A percentile compares a stretch with the other conserved stretches of the same genome.
Evolutionary conservation across 1,140 invertebrate genomes (phyloP).

Genomic region (Drosophila nigrodunni): DNA sequence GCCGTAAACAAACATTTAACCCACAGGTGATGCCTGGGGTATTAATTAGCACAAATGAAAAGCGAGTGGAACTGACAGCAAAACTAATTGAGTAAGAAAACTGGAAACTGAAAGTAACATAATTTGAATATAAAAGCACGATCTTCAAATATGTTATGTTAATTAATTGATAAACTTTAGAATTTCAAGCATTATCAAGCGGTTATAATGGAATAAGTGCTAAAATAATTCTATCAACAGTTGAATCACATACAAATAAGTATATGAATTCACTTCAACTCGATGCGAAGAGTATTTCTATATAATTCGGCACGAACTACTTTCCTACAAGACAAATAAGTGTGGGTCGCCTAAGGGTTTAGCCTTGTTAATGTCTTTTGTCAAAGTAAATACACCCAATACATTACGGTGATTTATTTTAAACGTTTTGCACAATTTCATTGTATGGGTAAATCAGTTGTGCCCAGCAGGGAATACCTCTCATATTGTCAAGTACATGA

Average conservation of each 20-base stretch:
- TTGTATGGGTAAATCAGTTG: constrained; percentile 15
- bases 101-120: background rate
- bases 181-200: too few species aligned
- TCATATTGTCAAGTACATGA: constrained; percentile 75
- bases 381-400: constrained; percentile 58
- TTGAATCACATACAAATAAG: too few species aligned
- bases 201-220: too few species aligned
- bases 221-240: too few species aligned
- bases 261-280: too few species aligned
- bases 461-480: constrained; percentile 15
- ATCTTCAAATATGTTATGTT: too few species aligned
- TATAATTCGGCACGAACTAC: background rate
- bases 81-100: too few species aligned
- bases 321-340: background rate
- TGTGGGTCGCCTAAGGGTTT: constrained; percentile 33
- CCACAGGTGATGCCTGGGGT: constrained; percentile 21
- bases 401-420: constrained; percentile 75
- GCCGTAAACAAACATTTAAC: constrained; percentile 62
- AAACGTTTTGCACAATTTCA: constrained; percentile 36
- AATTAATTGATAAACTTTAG: too few species aligned
- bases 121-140: too few species aligned
- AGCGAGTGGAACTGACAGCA: background rate
- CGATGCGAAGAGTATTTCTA: background rate
- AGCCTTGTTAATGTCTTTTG: constrained; percentile 19
- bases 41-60: background rate